phyloP scores from a whole-genome alignment of 2,888 invertebrate genomes.

The Camptogramma bilineatum region DNA sequence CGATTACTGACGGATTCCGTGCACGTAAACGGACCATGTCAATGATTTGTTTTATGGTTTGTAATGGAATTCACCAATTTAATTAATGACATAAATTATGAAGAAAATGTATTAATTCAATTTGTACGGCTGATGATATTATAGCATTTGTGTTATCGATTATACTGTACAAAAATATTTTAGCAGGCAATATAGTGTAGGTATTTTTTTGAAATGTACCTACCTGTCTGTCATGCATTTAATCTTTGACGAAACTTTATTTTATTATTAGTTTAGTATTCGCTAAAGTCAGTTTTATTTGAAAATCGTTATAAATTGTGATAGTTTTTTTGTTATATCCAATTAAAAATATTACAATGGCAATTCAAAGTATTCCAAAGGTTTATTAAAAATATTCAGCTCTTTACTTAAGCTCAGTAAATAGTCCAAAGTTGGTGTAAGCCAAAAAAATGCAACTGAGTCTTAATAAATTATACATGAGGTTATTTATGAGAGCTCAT shows the following conservation, averaged over 20 bases:
- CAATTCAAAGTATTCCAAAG: constrained; percentile 3
- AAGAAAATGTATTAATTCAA: constrained; percentile 12
- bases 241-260: constrained; percentile 13
- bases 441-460: constrained; percentile 73
- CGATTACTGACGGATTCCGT: constrained; percentile 26
- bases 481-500: constrained; percentile 74
- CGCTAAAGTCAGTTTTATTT: background rate
- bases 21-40: constrained; percentile 29
- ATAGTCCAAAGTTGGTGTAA: constrained; percentile 60
- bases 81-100: constrained; percentile 22
- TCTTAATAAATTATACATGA: constrained; percentile 76
- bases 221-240: background rate
- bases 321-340: background rate
- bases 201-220: background rate
- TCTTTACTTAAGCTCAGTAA: constrained; percentile 56
- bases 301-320: background rate
- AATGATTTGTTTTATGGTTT: constrained; percentile 25
- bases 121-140: background rate
- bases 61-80: constrained; percentile 26
- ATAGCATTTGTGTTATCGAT: background rate
- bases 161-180: background rate
- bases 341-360: constrained; percentile 4
- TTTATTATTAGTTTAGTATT: constrained; percentile 11
- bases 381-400: constrained; percentile 22
- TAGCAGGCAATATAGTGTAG: background rate